Evolutionary conservation across 2,888 invertebrate species (phyloP).

Genomic region (Chorisops tibialis): DNA sequence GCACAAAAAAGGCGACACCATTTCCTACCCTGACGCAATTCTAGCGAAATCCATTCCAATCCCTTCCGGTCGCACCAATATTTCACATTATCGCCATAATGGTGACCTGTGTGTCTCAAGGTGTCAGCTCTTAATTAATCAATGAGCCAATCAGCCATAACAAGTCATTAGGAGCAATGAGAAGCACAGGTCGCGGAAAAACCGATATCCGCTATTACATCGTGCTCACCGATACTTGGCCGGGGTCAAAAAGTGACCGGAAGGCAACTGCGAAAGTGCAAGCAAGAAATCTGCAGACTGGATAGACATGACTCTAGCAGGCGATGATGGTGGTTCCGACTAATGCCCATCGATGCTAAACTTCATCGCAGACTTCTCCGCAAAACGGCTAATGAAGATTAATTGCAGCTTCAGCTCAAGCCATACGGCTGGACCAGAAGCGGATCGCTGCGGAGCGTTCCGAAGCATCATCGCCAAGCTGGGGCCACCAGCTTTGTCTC

Average conservation of each 20-base stretch:
- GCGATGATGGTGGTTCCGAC: not conserved
- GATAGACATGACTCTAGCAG: not conserved
- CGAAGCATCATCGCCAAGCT: not conserved
- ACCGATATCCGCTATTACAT: conserved; percentile 2
- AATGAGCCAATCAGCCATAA: too few species aligned
- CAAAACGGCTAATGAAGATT: conserved; percentile 48
- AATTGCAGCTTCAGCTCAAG: conserved; percentile 42
- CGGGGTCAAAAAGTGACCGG: not conserved
- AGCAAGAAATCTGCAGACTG: not conserved
- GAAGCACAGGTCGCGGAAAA: not conserved
- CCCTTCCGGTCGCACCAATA: too few species aligned
- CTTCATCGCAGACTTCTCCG: not conserved
- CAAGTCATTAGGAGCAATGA: too few species aligned
- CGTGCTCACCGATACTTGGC: not conserved
- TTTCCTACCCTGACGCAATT: too few species aligned
- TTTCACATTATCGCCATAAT: too few species aligned
- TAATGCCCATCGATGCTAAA: conserved; percentile 19
- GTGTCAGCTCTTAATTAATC: too few species aligned
- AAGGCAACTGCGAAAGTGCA: conserved; percentile 3
- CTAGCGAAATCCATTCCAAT: too few species aligned
- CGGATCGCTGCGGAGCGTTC: not conserved
- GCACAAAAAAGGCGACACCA: too few species aligned
- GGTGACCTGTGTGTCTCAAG: too few species aligned
- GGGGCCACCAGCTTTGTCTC: conserved; percentile 12
- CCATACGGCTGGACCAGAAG: not conserved